Evolutionary conservation across 2,113 vertebrate genomes (phyloP).

Genomic region (Amphiprion ocellaris): DNA sequence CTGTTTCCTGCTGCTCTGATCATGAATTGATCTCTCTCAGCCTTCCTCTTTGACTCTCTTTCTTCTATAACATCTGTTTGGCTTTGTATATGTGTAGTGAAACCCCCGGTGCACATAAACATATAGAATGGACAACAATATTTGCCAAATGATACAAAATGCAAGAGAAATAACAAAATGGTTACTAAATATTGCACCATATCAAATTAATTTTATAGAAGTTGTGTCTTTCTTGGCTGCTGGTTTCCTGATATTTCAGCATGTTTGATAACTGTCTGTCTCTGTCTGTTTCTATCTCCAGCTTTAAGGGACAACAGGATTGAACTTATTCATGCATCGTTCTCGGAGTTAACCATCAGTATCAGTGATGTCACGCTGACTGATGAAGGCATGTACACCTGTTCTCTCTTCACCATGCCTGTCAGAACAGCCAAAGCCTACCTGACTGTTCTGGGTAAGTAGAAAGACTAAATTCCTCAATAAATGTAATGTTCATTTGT

Average conservation of each 20-base stretch:
- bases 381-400: constrained; percentile 98
- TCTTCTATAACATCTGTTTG: background rate
- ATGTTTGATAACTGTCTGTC: background rate
- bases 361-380: constrained; percentile 93
- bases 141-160: background rate
- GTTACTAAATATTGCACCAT: no score
- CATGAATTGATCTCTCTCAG: background rate
- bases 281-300: constrained; percentile 75
- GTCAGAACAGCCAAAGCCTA: constrained; percentile 98
- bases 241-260: background rate
- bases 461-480: background rate
- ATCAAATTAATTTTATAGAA: no score
- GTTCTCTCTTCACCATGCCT: constrained; percentile 98
- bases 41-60: background rate
- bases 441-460: constrained; percentile 96
- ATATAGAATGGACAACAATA: background rate
- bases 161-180: background rate
- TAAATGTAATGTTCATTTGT: no score
- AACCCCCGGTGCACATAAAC: background rate
- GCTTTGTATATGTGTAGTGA: background rate
- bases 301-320: constrained; percentile 97
- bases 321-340: constrained; percentile 93
- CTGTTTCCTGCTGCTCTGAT: background rate
- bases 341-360: constrained; percentile 96
- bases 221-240: no score